Evolutionary conservation across 1,140 invertebrate species (phyloP).

Genomic region (Bombus difficillimus): DNA sequence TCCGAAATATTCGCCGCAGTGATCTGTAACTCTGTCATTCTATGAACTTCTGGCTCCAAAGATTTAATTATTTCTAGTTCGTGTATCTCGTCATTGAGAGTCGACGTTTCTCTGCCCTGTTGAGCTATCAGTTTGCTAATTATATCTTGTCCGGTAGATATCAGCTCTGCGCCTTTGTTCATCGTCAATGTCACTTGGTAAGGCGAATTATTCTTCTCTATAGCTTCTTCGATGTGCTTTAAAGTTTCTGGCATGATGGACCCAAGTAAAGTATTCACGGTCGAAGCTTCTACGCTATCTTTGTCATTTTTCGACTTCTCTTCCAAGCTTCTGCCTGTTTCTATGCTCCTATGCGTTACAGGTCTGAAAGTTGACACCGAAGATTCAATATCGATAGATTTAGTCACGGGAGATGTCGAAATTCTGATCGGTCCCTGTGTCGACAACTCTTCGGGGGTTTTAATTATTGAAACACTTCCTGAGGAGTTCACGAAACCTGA

Average conservation of each 20-base stretch:
- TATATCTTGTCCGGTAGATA: conserved; percentile 51
- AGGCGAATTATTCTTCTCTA: conserved; percentile 65
- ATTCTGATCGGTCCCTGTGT: neutral
- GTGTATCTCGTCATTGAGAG: conserved; percentile 3
- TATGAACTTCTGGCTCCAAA: conserved; percentile 20
- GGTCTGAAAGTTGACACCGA: too few relatives aligned
- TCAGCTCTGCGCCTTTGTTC: conserved; percentile 51
- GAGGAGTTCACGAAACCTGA: too few relatives aligned
- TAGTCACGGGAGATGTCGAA: too few relatives aligned
- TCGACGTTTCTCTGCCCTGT: conserved; percentile 31
- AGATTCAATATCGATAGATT: neutral
- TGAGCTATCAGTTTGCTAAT: conserved; percentile 63
- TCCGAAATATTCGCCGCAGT: neutral
- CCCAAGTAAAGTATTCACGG: neutral
- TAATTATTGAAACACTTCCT: too few relatives aligned
- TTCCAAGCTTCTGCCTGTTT: neutral
- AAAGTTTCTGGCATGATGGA: conserved; percentile 26
- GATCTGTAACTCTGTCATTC: neutral
- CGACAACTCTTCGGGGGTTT: neutral
- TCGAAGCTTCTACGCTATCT: neutral
- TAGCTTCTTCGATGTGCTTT: conserved; percentile 58
- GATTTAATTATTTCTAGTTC: conserved; percentile 67
- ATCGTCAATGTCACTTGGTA: conserved; percentile 65
- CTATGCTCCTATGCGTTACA: neutral
- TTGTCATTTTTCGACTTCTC: neutral